Percentiles rank a stretch among this genome's conserved stretches.
Evolutionary conservation across 2,797 vertebrate species (phyloP).

Genomic region (Danio albolineatus): DNA sequence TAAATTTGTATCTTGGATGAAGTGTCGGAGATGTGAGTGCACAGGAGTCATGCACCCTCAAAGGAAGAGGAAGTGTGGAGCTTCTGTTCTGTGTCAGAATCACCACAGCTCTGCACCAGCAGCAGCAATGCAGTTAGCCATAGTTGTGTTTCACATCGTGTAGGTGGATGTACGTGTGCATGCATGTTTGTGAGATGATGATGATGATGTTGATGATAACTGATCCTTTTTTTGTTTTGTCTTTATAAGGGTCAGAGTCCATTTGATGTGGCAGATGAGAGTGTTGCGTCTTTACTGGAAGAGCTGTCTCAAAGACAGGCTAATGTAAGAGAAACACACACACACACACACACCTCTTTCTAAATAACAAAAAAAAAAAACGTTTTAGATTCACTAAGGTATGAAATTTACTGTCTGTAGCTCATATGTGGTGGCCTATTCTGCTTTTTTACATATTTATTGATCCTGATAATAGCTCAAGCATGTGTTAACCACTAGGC

Average conservation of each 20-base stretch:
- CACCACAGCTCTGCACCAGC: conserved; percentile 35
- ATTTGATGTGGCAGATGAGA: conserved; percentile 89
- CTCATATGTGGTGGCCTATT: too few relatives aligned
- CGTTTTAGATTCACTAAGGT: background rate
- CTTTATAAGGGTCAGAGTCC: conserved; percentile 86
- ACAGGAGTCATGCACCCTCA: background rate
- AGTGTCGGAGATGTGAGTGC: background rate
- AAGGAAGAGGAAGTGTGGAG: conserved; percentile 51
- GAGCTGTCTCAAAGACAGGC: conserved; percentile 87
- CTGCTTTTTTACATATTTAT: too few relatives aligned
- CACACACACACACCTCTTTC: background rate
- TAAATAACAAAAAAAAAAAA: background rate
- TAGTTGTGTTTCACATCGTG: conserved; percentile 19
- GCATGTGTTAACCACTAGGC: too few relatives aligned
- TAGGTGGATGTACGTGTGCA: background rate
- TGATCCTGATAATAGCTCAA: too few relatives aligned
- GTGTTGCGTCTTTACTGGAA: conserved; percentile 81
- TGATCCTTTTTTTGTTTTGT: background rate
- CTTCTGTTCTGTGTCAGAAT: conserved; percentile 51
- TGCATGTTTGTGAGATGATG: conserved; percentile 7
- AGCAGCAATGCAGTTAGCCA: conserved; percentile 25
- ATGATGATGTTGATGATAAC: background rate
- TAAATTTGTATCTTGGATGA: background rate
- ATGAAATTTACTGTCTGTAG: background rate
- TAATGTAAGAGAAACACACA: conserved; percentile 75